Percentiles rank a stretch among this genome's conserved stretches.
These are phyloP conservation scores for Bombylius major DNA, from an alignment of 2,888 invertebrate genomes.

Conservation along the genomic window DNA sequence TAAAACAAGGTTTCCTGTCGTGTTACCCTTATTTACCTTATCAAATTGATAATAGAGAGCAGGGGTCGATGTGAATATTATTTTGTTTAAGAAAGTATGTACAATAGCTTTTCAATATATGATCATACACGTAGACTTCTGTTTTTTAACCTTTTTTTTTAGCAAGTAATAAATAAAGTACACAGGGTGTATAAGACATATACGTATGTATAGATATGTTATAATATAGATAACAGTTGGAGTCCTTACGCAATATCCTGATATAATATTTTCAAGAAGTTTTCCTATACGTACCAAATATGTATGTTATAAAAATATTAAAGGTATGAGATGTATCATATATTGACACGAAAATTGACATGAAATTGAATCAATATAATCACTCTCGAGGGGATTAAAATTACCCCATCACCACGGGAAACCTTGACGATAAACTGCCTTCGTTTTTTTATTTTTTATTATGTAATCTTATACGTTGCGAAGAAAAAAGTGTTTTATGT, in stretches of 20 bases:
- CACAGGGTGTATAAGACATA: constrained; percentile 1
- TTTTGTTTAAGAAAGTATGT: too few relatives aligned
- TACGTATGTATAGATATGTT: not conserved
- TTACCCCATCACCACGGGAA: not conserved
- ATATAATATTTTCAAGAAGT: too few relatives aligned
- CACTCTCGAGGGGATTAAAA: constrained; percentile 28
- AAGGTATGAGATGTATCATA: constrained; percentile 17
- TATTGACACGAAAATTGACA: constrained; percentile 40
- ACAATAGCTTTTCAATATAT: too few relatives aligned
- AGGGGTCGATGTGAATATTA: not conserved
- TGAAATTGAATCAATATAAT: constrained; percentile 40
- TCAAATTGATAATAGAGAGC: not conserved
- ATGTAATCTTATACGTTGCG: too few relatives aligned
- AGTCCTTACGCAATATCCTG: too few relatives aligned
- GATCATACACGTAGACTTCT: too few relatives aligned
- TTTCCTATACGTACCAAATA: too few relatives aligned
- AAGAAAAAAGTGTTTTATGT: too few relatives aligned
- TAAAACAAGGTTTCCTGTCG: constrained; percentile 6
- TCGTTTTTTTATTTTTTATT: too few relatives aligned
- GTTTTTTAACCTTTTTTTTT: constrained; percentile 1
- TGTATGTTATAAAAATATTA: too few relatives aligned
- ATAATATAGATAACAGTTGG: too few relatives aligned
- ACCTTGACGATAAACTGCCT: too few relatives aligned
- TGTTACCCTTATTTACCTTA: constrained; percentile 6
- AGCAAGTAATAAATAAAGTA: constrained; percentile 11